Evolutionary conservation across 2,113 vertebrate species (phyloP), one percentile per base, ranked within the genome.

Genomic region (Cygnus atratus): DNA sequence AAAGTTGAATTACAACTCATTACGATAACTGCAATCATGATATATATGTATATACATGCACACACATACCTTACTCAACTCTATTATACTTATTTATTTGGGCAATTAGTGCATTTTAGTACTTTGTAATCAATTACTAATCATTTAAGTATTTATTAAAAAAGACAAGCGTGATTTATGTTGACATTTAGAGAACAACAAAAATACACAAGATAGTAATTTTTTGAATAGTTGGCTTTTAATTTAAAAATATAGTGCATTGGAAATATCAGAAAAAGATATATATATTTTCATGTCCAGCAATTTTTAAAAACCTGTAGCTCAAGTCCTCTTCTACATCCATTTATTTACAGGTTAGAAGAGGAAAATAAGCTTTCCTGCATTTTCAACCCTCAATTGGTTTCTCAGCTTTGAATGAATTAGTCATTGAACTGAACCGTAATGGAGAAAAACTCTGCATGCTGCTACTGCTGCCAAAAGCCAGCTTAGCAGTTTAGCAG

Each of bases 381-480:
- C 6, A 5, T 91, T 93, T 89, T 87, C 46, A 63, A 2, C 43
- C 88, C 91, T 92, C 72, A 43, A 21, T 37, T 71, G 86, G 88
- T 86, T 93, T 95, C 76, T 89, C 77, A 89, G 84, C 81, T 89
- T 84, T 87, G 93, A 94, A 79, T 92, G 89, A 88, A 75, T 92
- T 79, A 89, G 76, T 35, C 80, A 78, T 62, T 91, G 88, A 88
- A 35, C 37, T 65, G 62, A 93, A 92, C 81, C 58, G 26, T 72
- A 92, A 89, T 37, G 62, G 84, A 91, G 58, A 48, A 59, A 89
- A 91, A 82, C 74, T 41, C 90, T 88, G 61, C 55, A 41, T 0
- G 35, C 62, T 73, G 74, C 65, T 67, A 37, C 58, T 50, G 63
- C 88, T 93, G 95, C 93, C 92, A 95, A 92, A 44, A 93, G 91